phyloP scores from a whole-genome alignment of 2,797 vertebrate genomes.

The Squalus acanthias region DNA sequence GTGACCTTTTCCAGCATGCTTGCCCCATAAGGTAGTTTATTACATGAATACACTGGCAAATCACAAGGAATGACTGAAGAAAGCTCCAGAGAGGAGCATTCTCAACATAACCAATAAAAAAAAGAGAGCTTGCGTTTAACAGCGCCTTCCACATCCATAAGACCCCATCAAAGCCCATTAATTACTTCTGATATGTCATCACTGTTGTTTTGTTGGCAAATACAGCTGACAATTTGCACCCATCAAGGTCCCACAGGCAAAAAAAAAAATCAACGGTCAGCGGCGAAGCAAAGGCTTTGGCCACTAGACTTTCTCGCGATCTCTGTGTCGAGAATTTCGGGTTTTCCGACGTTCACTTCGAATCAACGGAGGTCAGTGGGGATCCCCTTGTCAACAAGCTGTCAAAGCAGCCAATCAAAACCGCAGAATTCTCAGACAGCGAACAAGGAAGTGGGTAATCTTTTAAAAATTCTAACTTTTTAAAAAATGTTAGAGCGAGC shows the following conservation, averaged over 20 bases:
- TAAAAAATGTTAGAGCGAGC: no score
- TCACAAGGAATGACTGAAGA: neutral
- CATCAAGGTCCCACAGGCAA: neutral
- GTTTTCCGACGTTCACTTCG: no score
- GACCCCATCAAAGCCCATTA: neutral
- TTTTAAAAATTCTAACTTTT: no score
- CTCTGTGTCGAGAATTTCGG: no score
- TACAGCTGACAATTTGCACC: neutral
- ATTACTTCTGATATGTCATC: neutral
- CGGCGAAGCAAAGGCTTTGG: no score
- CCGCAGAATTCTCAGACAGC: no score
- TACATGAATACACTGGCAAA: neutral
- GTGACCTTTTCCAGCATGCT: constrained; percentile 1
- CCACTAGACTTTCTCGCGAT: no score
- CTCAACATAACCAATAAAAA: neutral
- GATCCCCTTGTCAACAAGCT: no score
- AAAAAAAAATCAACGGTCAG: neutral
- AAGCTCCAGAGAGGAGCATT: neutral
- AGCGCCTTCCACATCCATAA: neutral
- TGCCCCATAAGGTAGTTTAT: neutral
- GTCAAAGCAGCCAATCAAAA: no score
- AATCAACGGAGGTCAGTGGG: no score
- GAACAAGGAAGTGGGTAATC: no score
- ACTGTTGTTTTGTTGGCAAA: neutral
- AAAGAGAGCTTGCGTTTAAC: neutral